Conservation (phyloP, 2,113 vertebrate species). For the Petrocephalus zakoni region DNA sequence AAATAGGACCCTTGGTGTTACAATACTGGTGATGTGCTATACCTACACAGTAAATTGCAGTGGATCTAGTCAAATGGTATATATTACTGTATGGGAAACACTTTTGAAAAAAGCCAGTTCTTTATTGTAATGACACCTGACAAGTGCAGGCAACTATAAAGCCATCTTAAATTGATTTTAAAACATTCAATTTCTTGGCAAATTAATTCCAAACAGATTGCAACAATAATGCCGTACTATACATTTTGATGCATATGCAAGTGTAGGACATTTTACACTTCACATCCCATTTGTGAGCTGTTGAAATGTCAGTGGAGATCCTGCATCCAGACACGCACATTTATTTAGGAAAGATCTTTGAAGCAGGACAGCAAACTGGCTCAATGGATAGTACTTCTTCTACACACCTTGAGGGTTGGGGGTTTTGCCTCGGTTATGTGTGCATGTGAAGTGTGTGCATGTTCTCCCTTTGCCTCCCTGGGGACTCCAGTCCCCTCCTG, state of each 20-base stretch:
- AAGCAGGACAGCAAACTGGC: background rate
- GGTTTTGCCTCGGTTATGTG: background rate
- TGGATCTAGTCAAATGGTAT: background rate
- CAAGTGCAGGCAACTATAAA: conserved; percentile 15
- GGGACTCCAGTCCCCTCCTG: background rate
- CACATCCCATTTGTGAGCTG: background rate
- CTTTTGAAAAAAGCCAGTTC: background rate
- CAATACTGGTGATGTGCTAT: no score
- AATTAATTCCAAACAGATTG: conserved; percentile 21
- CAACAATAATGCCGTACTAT: conserved; percentile 17
- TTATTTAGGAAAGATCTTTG: conserved; percentile 12
- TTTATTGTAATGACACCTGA: background rate
- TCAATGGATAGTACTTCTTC: background rate
- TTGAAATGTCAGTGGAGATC: background rate
- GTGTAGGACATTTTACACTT: conserved; percentile 5
- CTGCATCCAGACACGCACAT: background rate
- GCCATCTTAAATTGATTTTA: conserved; percentile 7
- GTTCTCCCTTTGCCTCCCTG: background rate
- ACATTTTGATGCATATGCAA: conserved; percentile 16
- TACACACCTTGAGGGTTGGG: background rate
- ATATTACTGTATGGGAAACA: background rate
- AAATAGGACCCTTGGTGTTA: no score
- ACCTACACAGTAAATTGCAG: background rate
- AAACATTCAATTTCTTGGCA: conserved; percentile 18
- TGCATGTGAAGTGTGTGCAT: background rate